Evolutionary conservation across 53 echinoderm and acorn worm genomes (phyloP).

Genomic region (Apostichopus leukothele): DNA sequence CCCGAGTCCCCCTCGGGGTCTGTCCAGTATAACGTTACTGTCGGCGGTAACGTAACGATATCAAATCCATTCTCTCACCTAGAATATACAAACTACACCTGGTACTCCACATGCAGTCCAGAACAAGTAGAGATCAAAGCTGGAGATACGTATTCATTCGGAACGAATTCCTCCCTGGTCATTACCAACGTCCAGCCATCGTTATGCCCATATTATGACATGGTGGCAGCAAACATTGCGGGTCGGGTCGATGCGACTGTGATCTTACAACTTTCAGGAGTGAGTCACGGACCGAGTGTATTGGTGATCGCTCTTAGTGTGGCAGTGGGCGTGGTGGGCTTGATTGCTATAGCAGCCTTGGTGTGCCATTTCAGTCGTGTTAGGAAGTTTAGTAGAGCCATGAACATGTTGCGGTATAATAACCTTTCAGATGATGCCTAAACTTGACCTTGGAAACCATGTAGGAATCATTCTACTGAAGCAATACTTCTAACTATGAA

Average conservation of each 20-base stretch:
- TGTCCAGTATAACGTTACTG: slow-evolving; percentile 8
- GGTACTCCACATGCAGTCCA: slow-evolving; percentile 9
- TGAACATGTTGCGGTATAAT: slow-evolving; percentile 21
- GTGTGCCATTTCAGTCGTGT: slow-evolving; percentile 25
- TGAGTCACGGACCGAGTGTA: neutral
- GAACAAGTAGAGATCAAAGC: neutral
- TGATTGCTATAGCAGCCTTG: slow-evolving; percentile 15
- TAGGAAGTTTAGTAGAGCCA: slow-evolving; percentile 21
- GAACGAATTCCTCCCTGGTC: neutral
- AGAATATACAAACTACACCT: neutral
- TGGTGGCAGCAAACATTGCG: slow-evolving; percentile 2
- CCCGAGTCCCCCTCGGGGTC: slow-evolving; percentile 8
- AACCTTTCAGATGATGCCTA: neutral
- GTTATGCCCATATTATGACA: neutral
- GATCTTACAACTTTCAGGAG: neutral
- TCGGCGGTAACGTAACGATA: neutral
- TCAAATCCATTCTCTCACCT: neutral
- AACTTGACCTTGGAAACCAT: no score
- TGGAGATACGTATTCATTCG: slow-evolving; percentile 24
- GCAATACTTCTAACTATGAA: neutral
- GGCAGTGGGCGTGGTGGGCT: slow-evolving; percentile 14
- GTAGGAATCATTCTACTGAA: no score
- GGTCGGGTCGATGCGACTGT: neutral
- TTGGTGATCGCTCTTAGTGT: slow-evolving; percentile 19
- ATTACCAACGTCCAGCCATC: slow-evolving; percentile 6